phyloP scores from a whole-genome alignment of 2,113 vertebrate species.

The Mustela nigripes region DNA sequence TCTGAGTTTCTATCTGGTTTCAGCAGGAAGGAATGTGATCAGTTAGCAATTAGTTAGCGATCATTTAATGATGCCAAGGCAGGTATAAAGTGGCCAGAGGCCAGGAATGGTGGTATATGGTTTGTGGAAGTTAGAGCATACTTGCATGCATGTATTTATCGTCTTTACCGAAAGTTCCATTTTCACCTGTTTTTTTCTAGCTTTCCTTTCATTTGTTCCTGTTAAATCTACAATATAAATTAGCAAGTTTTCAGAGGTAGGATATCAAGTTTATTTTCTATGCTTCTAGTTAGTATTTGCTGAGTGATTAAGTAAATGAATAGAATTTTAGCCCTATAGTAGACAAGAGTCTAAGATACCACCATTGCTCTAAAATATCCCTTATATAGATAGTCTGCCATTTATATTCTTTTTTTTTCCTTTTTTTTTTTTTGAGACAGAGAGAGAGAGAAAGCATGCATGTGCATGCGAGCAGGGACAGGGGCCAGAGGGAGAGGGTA shows the following conservation, averaged over 20 bases:
- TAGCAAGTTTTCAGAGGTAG: slow-evolving; percentile 37
- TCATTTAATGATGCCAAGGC: not conserved
- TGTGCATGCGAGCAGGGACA: not conserved
- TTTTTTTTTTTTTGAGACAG: too few relatives aligned
- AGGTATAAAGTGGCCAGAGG: not conserved
- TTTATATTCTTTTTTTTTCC: too few relatives aligned
- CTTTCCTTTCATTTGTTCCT: not conserved
- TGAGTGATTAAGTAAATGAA: not conserved
- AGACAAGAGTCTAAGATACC: slow-evolving; percentile 22
- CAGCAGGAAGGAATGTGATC: not conserved
- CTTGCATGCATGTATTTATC: not conserved
- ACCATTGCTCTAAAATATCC: not conserved
- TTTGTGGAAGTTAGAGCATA: not conserved
- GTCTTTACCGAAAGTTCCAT: not conserved
- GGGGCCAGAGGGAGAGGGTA: not conserved
- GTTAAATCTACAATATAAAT: not conserved
- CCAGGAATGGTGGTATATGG: not conserved
- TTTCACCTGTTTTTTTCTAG: not conserved
- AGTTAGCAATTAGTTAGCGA: not conserved
- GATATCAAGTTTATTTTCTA: not conserved
- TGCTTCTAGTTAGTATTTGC: slow-evolving; percentile 21
- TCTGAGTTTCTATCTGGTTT: not conserved
- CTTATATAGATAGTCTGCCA: not conserved
- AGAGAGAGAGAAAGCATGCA: not conserved
- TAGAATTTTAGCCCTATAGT: not conserved